A percentile compares a stretch with the other conserved stretches of the same genome.
Evolutionary conservation across 2,797 vertebrate species (phyloP).

Genomic region (Limosa lapponica): DNA sequence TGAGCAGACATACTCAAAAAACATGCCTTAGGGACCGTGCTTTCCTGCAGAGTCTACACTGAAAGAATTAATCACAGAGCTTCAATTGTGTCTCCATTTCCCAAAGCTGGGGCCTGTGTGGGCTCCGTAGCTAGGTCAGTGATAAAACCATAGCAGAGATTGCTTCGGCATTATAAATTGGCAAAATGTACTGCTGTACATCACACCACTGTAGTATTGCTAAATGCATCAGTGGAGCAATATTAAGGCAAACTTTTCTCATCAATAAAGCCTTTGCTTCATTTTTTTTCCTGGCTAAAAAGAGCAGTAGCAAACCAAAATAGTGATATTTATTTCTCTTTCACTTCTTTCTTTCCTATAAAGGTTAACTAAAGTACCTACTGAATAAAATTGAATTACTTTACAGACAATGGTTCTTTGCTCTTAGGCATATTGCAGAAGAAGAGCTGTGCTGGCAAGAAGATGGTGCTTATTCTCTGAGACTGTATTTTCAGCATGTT

Average conservation of each 20-base stretch:
- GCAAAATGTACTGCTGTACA: neutral
- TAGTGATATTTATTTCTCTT: neutral
- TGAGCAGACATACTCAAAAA: neutral
- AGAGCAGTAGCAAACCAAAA: neutral
- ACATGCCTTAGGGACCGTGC: neutral
- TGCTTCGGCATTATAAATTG: neutral
- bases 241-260: neutral
- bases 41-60: neutral
- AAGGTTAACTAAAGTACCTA: neutral
- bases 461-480: neutral
- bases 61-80: neutral
- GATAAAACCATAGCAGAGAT: neutral
- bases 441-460: neutral
- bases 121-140: neutral
- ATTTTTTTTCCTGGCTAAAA: neutral
- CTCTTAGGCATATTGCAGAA: neutral
- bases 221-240: neutral
- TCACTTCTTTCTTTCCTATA: neutral
- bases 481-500: neutral
- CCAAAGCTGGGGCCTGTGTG: neutral
- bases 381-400: slow-evolving; percentile 2
- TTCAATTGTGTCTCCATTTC: neutral
- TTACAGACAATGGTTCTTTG: neutral
- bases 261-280: neutral
- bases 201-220: neutral